phyloP scores from a whole-genome alignment of 2,888 invertebrate species.

The Linnaemya tessellans region DNA sequence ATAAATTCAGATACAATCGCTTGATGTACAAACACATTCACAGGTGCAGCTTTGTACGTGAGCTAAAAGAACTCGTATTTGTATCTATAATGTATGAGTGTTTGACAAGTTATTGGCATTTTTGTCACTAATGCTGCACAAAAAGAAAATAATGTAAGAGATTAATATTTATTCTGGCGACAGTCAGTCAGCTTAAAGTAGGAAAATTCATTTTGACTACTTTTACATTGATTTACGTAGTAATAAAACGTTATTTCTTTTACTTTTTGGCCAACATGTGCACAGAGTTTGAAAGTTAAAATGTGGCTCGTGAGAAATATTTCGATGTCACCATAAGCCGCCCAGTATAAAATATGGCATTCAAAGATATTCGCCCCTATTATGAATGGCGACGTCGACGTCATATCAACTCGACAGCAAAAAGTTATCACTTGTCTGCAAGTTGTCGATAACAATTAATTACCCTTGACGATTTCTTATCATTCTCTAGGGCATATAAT shows the following conservation, averaged over 20 bases:
- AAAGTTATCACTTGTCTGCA: too few species aligned
- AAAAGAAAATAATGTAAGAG: conserved; percentile 1
- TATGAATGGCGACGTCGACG: too few species aligned
- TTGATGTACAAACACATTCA: background rate
- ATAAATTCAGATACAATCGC: conserved; percentile 35
- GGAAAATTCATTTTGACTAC: background rate
- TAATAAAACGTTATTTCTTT: background rate
- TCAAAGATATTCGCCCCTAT: too few species aligned
- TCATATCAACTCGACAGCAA: too few species aligned
- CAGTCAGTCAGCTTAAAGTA: conserved; percentile 9
- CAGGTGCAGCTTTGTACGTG: background rate
- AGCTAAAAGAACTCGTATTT: conserved; percentile 9
- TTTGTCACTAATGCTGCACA: conserved; percentile 19
- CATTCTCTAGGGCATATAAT: too few species aligned
- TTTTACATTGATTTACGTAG: background rate
- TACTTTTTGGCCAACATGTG: too few species aligned
- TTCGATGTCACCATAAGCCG: too few species aligned
- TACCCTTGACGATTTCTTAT: too few species aligned
- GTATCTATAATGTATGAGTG: conserved; percentile 12
- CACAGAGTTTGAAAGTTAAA: too few species aligned
- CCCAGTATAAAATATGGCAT: too few species aligned
- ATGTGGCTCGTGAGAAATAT: too few species aligned
- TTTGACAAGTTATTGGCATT: conserved; percentile 62
- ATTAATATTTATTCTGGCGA: conserved; percentile 11
- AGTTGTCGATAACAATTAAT: too few species aligned